Percentiles rank a stretch among this genome's conserved stretches.
These are phyloP conservation scores for Sebastes hopkinsi DNA, from an alignment of 2,797 vertebrate genomes.

Conservation along the genomic window DNA sequence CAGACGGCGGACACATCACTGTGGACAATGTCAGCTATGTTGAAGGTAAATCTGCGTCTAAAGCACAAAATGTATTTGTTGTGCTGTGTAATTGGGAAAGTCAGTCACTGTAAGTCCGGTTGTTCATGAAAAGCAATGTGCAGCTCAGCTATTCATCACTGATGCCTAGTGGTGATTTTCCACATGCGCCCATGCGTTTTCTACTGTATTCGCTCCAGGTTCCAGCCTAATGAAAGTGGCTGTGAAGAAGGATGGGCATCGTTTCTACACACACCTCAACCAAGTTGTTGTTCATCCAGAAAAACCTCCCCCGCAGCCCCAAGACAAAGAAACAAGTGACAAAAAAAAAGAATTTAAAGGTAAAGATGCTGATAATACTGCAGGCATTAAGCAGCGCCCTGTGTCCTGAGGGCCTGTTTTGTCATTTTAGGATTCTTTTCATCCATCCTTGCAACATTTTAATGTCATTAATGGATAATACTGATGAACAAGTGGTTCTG, in stretches of 20 bases:
- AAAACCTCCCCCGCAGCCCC: not conserved
- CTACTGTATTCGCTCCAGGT: slow-evolving; percentile 72
- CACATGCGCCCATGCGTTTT: not conserved
- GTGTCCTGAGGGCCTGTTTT: not conserved
- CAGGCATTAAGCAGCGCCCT: not conserved
- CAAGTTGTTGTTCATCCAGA: slow-evolving; percentile 61
- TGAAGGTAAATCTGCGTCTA: slow-evolving; percentile 78
- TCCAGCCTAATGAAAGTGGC: slow-evolving; percentile 84
- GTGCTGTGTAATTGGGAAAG: not conserved
- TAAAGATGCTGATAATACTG: slow-evolving; percentile 24
- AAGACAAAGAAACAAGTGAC: not conserved
- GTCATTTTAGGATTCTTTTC: not conserved
- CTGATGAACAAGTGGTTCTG: not conserved
- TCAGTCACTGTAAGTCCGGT: not conserved
- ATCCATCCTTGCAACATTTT: not conserved
- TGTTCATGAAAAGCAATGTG: not conserved
- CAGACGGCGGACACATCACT: slow-evolving; percentile 88
- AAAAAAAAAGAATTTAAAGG: slow-evolving; percentile 26
- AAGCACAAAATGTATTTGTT: not conserved
- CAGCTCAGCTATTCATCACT: not conserved
- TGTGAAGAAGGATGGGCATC: slow-evolving; percentile 90
- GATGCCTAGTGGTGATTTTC: not conserved
- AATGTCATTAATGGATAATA: not conserved
- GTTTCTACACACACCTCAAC: slow-evolving; percentile 88
- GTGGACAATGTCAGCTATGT: slow-evolving; percentile 85